These are phyloP conservation scores for Tillus elongatus DNA, from an alignment of 2,888 invertebrate species.

Conservation along the genomic window DNA sequence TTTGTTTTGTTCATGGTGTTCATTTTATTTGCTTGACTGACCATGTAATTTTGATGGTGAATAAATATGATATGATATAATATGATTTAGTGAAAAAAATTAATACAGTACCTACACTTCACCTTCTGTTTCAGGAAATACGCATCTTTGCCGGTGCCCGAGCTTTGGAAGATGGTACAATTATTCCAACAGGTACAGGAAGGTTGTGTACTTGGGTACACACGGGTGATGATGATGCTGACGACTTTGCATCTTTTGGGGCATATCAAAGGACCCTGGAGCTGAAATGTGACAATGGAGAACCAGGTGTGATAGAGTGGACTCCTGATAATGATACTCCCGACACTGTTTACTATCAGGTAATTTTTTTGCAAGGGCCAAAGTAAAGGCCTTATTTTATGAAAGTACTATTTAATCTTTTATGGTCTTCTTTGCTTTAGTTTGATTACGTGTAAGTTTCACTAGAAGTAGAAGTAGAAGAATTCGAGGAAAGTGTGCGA, in stretches of 20 bases:
- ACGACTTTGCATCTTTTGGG: conserved; percentile 79
- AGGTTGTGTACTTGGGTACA: conserved; percentile 84
- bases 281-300: conserved; percentile 73
- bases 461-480: too few relatives aligned
- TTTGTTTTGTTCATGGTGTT: too few relatives aligned
- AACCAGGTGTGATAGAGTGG: conserved; percentile 79
- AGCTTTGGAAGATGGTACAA: conserved; percentile 57
- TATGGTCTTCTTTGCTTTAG: too few relatives aligned
- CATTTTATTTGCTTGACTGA: too few relatives aligned
- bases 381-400: conserved; percentile 1
- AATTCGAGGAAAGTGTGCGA: too few relatives aligned
- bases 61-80: too few relatives aligned
- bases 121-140: conserved; percentile 60
- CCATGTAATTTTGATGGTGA: too few relatives aligned
- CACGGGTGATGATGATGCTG: conserved; percentile 63
- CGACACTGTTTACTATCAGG: conserved; percentile 88
- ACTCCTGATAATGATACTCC: conserved; percentile 79
- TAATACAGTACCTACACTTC: too few relatives aligned
- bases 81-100: too few relatives aligned
- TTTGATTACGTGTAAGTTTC: too few relatives aligned
- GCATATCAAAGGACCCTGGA: conserved; percentile 80
- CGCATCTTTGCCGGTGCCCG: conserved; percentile 76
- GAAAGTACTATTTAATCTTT: too few relatives aligned
- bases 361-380: too few relatives aligned
- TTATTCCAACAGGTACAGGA: conserved; percentile 69